Percentiles rank a stretch among this genome's conserved stretches.
Conservation (phyloP, 2,113 vertebrate species). For the Boulengeromyrus knoepffleri region DNA sequence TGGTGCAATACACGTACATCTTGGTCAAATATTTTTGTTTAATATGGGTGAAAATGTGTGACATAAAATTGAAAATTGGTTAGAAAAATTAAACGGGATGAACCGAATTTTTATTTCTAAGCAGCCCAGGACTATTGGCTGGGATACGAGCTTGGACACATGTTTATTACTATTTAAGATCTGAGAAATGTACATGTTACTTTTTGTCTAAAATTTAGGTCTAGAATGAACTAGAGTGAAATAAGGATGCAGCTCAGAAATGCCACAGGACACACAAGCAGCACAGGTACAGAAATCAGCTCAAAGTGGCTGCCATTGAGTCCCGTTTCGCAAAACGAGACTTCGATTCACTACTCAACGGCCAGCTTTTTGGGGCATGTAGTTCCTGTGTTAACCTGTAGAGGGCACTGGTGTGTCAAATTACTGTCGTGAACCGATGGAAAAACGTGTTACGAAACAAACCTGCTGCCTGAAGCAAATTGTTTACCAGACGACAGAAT, state of each 20-base stretch:
- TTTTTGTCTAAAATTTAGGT: not conserved
- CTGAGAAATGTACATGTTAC: not conserved
- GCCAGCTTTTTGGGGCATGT: not conserved
- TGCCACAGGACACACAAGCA: not conserved
- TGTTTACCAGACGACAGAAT: not conserved
- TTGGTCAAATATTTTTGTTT: not conserved
- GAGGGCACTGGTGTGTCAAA: slow-evolving; percentile 13
- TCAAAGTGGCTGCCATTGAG: not conserved
- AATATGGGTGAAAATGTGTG: not conserved
- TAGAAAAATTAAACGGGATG: not conserved
- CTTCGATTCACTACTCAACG: not conserved
- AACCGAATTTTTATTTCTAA: not conserved
- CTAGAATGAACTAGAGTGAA: not conserved
- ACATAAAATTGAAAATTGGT: not conserved
- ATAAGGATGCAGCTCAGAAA: not conserved
- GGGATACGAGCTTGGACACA: not conserved
- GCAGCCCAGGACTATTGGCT: not conserved
- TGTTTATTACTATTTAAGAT: not conserved
- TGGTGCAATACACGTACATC: not conserved
- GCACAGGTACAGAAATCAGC: not conserved
- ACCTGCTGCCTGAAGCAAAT: slow-evolving; percentile 8
- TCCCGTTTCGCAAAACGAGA: not conserved
- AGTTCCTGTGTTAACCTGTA: not conserved
- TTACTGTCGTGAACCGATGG: not conserved
- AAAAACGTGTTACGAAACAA: slow-evolving; percentile 1